Conservation (phyloP, 2,888 invertebrate species). For the Endotricha flammealis region DNA sequence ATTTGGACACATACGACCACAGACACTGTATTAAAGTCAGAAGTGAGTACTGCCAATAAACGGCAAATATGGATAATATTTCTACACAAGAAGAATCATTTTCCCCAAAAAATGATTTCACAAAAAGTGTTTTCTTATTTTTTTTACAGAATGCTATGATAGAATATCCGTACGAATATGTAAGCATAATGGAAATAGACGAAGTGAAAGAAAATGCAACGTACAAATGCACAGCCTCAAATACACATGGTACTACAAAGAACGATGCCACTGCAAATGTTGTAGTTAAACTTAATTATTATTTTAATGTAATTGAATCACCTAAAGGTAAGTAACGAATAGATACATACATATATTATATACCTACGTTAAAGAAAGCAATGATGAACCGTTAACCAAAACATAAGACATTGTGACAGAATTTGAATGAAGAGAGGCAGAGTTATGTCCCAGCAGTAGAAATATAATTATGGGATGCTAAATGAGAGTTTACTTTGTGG, state of each 20-base stretch:
- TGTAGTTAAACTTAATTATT: conserved; percentile 19
- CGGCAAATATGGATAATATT: neutral
- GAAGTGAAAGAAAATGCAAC: conserved; percentile 28
- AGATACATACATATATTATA: no score
- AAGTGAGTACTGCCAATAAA: conserved; percentile 24
- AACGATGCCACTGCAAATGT: conserved; percentile 22
- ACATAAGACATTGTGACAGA: no score
- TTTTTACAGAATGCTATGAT: conserved; percentile 27
- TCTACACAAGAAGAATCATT: no score
- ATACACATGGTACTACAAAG: conserved; percentile 21
- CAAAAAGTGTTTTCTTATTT: neutral
- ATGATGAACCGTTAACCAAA: no score
- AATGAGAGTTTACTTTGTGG: no score
- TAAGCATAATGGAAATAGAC: conserved; percentile 34
- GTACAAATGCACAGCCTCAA: conserved; percentile 41
- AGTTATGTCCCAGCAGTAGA: no score
- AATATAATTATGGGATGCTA: no score
- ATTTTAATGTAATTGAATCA: conserved; percentile 25
- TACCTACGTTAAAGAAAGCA: no score
- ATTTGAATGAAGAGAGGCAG: no score
- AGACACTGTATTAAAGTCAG: conserved; percentile 18
- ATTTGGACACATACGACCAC: conserved; percentile 35
- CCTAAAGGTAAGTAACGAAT: conserved; percentile 35
- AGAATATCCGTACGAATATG: conserved; percentile 39
- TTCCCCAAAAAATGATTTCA: no score